Base-by-base conservation (phyloP, 2,797 vertebrate species). In the Luscinia luscinia region DNA sequence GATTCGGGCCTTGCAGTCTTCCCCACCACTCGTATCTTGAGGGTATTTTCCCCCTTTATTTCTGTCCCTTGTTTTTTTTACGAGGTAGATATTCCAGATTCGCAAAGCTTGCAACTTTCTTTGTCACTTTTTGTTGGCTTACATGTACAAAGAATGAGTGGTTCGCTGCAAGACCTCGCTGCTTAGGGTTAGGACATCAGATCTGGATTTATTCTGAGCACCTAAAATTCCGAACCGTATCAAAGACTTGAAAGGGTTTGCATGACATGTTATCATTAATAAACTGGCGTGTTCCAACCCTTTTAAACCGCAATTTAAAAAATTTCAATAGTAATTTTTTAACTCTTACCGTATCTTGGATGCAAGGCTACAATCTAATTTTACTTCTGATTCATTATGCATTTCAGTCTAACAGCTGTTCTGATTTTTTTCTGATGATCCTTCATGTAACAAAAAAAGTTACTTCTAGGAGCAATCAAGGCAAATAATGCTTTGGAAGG, bases 121-220 rank as follows among this genome's bases (percentile, higher is more conserved):
- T 89, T 85, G 78, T 88, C 52, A 9, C 77, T 94, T 94, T 68
- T 64, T 87, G 49, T 67, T 88, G 43, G 70, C 67, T 85, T 68
- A 5, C 0, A 0, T 48, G 12, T 82, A 52, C 36, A 84, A 54
- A 89, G 67, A 82, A 41, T 28, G n/a, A 40, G 13, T 58, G 57
- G 12, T 82, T 90, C 0, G 2, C 30, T 77, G 49, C 16, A 64
- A 12, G 95, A 43, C 38, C 46, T 69, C 32, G 2, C 30, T 68
- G 52, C 36, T 83, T 64, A 20, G 34, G n/a, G 61, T 63, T 48
- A 89, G 52, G 27, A 28, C 12, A 21, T 87, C 34, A 54, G 27
- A 51, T 93, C 16, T 41, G 11, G 30, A 20, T 74, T 76, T 75
- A 45, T 76, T 88, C 24, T 16, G 43, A 52, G 34, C 22, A 54